Evolutionary conservation across 1,140 invertebrate species (phyloP).

Genomic region (Calosoma granatense): DNA sequence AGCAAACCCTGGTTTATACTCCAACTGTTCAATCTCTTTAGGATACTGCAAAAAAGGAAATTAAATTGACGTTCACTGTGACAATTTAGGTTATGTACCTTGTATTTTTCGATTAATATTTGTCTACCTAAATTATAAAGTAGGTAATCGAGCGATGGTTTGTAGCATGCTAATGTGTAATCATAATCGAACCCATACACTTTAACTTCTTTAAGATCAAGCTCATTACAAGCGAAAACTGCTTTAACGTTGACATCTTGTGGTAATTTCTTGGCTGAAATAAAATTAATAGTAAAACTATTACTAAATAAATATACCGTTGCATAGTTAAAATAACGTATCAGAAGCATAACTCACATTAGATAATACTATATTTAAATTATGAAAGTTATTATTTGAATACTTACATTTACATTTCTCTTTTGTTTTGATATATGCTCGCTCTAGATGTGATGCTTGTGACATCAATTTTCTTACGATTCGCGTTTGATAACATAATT

Average conservation of each 20-base stretch:
- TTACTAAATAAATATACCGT: slow-evolving; percentile 11
- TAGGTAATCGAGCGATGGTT: slow-evolving; percentile 78
- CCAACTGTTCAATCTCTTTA: slow-evolving; percentile 63
- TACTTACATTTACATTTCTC: slow-evolving; percentile 41
- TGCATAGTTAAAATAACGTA: slow-evolving; percentile 10
- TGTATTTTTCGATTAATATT: slow-evolving; percentile 76
- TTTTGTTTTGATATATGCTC: slow-evolving; percentile 39
- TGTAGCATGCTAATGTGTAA: slow-evolving; percentile 95
- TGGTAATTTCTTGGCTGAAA: slow-evolving; percentile 75
- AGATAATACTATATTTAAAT: too few species aligned
- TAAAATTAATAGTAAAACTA: slow-evolving; percentile 10
- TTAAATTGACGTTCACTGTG: not conserved
- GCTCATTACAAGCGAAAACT: slow-evolving; percentile 96
- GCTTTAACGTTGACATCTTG: slow-evolving; percentile 73
- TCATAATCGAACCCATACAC: slow-evolving; percentile 99
- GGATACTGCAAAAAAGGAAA: slow-evolving; percentile 66
- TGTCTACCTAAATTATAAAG: slow-evolving; percentile 86
- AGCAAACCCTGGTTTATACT: slow-evolving; percentile 84
- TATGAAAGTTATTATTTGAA: not conserved
- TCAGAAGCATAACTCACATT: slow-evolving; percentile 10
- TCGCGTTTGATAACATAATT: not conserved
- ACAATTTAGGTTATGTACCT: slow-evolving; percentile 44
- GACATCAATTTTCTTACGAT: not conserved
- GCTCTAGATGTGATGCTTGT: slow-evolving; percentile 34
- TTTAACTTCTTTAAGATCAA: slow-evolving; percentile 81